Base-by-base conservation (phyloP, 1,140 invertebrate genomes). In the Caenorhabditis latens region DNA sequence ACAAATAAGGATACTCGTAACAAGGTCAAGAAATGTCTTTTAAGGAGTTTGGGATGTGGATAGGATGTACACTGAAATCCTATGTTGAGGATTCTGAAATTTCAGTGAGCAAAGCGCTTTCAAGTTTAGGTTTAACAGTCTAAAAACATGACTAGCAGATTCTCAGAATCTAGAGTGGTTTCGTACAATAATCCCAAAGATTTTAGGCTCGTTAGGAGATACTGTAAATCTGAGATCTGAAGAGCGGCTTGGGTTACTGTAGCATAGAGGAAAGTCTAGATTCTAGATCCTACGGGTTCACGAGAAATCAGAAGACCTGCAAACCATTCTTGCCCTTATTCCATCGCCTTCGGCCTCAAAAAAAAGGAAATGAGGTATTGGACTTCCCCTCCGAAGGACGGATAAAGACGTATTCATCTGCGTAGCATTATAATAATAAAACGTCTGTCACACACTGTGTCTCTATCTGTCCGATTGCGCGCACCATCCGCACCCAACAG, bases 391-490 rank as follows among this genome's bases (percentile, higher is more conserved):
- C 19, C n/a, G 71, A n/a, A 79, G n/a, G 71, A 21, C 71, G 71
- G 71, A 79, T 79, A 79, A 79, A 79, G 71, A 79, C 71, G 46
- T 50, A 79, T 79, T 79, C 71, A 79, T 79, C 71, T 42, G 32
- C 43, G 71, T 50, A 79, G 43, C 46, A 79, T 79, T 50, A 79
- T 79, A 79, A 79, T 79, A 79, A 79, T 79, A 79, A 79, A 79
- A 79, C 71, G 71, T 79, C 71, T 79, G 71, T 71, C 40, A 71
- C 65, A 71, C 65, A 71, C 65, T 32, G n/a, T 71, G 65, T 79
- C n/a, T 79, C 71, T 71, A 71, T 71, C 65, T 71, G 43, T 71
- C 65, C 65, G 71, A 79, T 79, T 79, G 71, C 71, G 71, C 71
- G 46, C 71, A 48, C 40, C 43, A 46, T n/a, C 43, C n/a, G 8